Conservation (phyloP, 2,888 invertebrate species). For the Heliothis peltigera region DNA sequence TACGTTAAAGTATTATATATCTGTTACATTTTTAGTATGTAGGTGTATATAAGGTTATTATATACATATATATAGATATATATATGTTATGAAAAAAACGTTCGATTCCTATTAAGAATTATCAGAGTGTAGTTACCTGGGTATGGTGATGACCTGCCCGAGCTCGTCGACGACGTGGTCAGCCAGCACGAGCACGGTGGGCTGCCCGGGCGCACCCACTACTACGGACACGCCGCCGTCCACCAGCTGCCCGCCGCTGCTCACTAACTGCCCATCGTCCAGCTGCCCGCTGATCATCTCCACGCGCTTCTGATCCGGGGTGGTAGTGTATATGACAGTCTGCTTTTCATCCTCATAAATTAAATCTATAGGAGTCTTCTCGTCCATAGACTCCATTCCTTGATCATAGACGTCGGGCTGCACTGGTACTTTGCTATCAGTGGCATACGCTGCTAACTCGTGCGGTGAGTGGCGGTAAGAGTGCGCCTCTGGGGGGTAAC, state of each 20-base stretch:
- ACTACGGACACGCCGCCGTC: constrained; percentile 89
- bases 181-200: constrained; percentile 93
- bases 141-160: constrained; percentile 91
- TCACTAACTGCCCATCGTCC: constrained; percentile 89
- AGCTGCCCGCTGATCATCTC: constrained; percentile 94
- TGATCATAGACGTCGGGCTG: constrained; percentile 88
- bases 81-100: no score
- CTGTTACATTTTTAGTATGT: not conserved
- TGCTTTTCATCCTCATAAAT: constrained; percentile 96
- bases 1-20: constrained; percentile 22
- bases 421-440: constrained; percentile 90
- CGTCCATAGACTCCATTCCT: constrained; percentile 89
- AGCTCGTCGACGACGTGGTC: constrained; percentile 93
- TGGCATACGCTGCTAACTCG: constrained; percentile 86
- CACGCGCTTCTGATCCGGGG: constrained; percentile 94
- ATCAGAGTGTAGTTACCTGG: constrained; percentile 86
- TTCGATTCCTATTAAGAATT: not conserved
- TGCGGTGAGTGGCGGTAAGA: constrained; percentile 90
- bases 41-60: no score
- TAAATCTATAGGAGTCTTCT: constrained; percentile 94
- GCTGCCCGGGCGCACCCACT: constrained; percentile 84
- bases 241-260: constrained; percentile 86
- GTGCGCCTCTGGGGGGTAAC: constrained; percentile 91
- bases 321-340: constrained; percentile 95
- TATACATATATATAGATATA: no score